Evolutionary conservation across 2,888 invertebrate genomes (phyloP).

Genomic region (Muschampia plurimacula): DNA sequence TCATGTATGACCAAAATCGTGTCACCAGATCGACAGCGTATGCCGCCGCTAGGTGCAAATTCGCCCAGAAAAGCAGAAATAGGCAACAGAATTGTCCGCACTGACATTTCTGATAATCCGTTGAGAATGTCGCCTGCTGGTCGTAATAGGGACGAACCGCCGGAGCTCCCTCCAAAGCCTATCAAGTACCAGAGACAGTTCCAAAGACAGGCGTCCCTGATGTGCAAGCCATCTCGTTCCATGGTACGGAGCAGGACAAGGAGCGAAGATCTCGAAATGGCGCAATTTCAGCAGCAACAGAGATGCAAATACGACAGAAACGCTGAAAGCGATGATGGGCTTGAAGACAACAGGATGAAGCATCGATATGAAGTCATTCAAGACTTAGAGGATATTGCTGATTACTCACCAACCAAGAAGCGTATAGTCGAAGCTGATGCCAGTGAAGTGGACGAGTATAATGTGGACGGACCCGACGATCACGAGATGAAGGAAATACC

Average conservation of each 20-base stretch:
- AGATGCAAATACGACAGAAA: constrained; percentile 64
- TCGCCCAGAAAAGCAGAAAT: constrained; percentile 74
- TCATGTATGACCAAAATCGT: constrained; percentile 66
- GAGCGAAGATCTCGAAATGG: constrained; percentile 81
- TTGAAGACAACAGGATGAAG: constrained; percentile 69
- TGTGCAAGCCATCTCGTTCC: constrained; percentile 80
- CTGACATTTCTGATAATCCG: constrained; percentile 81
- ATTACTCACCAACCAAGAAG: constrained; percentile 81
- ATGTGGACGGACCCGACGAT: constrained; percentile 84
- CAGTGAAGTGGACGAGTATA: constrained; percentile 80
- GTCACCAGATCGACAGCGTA: constrained; percentile 62
- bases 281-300: constrained; percentile 68
- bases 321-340: constrained; percentile 66
- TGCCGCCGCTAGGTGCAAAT: constrained; percentile 77
- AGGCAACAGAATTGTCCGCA: constrained; percentile 73
- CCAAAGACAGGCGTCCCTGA: constrained; percentile 74
- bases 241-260: constrained; percentile 66
- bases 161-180: constrained; percentile 78
- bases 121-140: constrained; percentile 69
- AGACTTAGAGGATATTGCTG: constrained; percentile 70
- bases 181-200: constrained; percentile 71
- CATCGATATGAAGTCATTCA: constrained; percentile 86
- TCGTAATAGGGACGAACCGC: constrained; percentile 69
- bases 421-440: constrained; percentile 76
- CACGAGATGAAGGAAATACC: constrained; percentile 85